Base-by-base conservation (phyloP, 2,113 vertebrate species). In the Girardinichthys multiradiatus region DNA sequence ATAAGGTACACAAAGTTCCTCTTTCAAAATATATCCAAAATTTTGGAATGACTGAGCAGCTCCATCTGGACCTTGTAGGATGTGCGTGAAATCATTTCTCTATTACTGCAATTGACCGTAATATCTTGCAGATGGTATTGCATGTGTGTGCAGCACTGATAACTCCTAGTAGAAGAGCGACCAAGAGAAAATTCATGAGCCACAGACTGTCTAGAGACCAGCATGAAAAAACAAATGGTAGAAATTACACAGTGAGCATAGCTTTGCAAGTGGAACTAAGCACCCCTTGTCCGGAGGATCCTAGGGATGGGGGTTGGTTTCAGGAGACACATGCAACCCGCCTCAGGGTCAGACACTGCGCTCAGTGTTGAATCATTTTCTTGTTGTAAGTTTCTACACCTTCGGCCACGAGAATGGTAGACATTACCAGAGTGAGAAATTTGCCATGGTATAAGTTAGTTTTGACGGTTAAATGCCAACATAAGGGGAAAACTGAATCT, bases 51-150 rank as follows among this genome's bases (percentile, higher is more conserved):
- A 75, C 66, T 64, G 77, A 39, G 30, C 79, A 74, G 74, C 72
- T 76, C 72, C 86, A 92, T 90, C 86, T 90, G 87, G 86, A 79
- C 63, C 78, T 73, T 77, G 80, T 37, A 10, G 86, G 91, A 89
- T 80, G 54, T 54, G 87, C 72, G 79, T 90, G 86, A 92, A 92
- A 90, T 92, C 77, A 72, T 90, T 89, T 80, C 76, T 87, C 77
- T 90, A 84, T 87, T 90, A 81, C 87, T 86, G 80, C 86, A 85
- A 88, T 90, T 90, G 81, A 68, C 63, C 58, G 65, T 93, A 92
- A 94, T 91, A 87, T 51, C 57, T 91, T 84, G 80, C 92, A 93
- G 92, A 93, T 93, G 92, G 82, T 35, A 72, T 59, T 42, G 65
- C 60, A 54, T 35, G 58, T 29, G 45, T 76, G 73, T 68, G 74